A percentile compares a stretch with the other conserved stretches of the same genome.
Conservation (phyloP, 1,140 invertebrate species). For the Drosophila persimilis region DNA sequence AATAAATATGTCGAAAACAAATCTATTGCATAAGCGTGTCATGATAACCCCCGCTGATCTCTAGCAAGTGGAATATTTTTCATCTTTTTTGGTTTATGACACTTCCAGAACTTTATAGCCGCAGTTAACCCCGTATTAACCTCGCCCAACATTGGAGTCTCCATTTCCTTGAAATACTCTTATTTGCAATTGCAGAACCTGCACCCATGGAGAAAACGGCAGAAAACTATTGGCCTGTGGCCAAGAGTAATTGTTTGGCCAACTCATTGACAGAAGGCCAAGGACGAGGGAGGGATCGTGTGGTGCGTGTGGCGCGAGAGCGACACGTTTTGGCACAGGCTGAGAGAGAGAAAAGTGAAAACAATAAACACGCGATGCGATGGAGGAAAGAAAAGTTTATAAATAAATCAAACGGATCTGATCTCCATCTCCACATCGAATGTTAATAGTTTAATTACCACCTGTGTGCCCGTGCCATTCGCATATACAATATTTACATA, state of each 20-base stretch:
- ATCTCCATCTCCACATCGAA: conserved; percentile 13
- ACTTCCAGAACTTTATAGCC: not conserved
- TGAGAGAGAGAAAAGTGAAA: conserved; percentile 6
- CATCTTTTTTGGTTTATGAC: not conserved
- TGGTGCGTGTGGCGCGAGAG: not conserved
- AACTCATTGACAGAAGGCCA: conserved; percentile 32
- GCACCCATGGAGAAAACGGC: conserved; percentile 3
- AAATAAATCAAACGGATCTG: conserved; percentile 35
- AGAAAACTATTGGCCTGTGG: conserved; percentile 30
- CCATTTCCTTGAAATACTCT: not conserved
- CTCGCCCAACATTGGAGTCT: conserved; percentile 46
- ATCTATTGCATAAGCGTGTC: conserved; percentile 26
- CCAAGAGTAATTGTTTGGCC: conserved; percentile 40
- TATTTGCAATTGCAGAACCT: conserved; percentile 1
- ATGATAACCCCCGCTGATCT: conserved; percentile 45
- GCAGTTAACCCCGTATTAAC: conserved; percentile 14
- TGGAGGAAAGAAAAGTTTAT: conserved; percentile 26
- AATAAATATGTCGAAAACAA: conserved; percentile 14
- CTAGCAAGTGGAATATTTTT: not conserved
- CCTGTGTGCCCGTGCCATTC: conserved; percentile 6
- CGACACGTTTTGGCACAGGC: conserved; percentile 37
- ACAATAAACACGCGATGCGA: conserved; percentile 49
- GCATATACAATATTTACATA: no score
- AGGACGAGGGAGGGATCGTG: not conserved
- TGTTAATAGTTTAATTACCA: conserved; percentile 50